A percentile compares a stretch with the other conserved stretches of the same genome.
phyloP scores from a whole-genome alignment of 2,113 vertebrate species.

The Chaetorhynchus papuensis region DNA sequence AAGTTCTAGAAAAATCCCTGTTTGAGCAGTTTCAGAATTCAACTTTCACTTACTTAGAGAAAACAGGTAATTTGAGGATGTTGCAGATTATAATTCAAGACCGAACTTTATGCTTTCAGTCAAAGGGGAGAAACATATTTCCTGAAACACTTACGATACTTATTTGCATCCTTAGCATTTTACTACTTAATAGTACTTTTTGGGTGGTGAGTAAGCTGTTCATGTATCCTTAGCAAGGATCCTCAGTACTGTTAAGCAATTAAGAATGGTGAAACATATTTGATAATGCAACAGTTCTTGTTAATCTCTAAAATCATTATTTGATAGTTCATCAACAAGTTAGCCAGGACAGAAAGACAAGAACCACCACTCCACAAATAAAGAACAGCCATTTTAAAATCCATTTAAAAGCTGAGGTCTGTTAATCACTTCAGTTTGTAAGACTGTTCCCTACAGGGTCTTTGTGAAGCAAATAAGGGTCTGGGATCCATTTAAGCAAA shows the following conservation, averaged over 20 bases:
- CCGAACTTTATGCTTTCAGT: not conserved
- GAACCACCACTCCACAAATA: not conserved
- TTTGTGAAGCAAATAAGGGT: not conserved
- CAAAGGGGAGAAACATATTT: not conserved
- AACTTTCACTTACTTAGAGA: not conserved
- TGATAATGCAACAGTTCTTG: not conserved
- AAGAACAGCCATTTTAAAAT: not conserved
- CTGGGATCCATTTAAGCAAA: not conserved
- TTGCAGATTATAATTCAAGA: not conserved
- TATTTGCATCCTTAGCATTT: not conserved
- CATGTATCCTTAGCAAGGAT: not conserved
- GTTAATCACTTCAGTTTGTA: not conserved
- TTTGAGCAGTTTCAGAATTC: not conserved
- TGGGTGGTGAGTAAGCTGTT: not conserved
- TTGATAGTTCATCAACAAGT: not conserved
- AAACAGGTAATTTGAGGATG: not conserved
- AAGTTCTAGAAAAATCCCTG: not conserved
- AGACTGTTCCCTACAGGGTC: not conserved
- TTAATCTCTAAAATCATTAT: not conserved
- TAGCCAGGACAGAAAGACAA: not conserved
- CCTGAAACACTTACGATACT: not conserved
- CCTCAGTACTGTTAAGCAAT: not conserved
- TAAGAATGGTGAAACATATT: not conserved
- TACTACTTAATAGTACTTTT: not conserved
- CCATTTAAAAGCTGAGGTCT: not conserved